phyloP scores from a whole-genome alignment of 2,888 invertebrate species.

The Lissonota sp. region DNA sequence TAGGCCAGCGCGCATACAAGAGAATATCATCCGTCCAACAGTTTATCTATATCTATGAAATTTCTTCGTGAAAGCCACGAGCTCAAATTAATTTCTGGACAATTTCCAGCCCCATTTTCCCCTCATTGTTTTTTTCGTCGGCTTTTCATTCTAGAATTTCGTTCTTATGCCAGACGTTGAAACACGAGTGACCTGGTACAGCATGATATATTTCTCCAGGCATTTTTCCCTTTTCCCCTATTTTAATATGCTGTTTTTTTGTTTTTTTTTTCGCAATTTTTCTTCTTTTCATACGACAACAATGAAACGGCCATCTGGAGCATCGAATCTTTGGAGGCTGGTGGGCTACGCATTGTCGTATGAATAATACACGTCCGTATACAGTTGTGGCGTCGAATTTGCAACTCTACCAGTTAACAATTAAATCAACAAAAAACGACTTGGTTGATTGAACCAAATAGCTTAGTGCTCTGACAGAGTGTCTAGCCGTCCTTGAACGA shows the following conservation, averaged over 20 bases:
- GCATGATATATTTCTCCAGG: neutral
- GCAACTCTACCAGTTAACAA: too few species aligned
- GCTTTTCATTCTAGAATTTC: neutral
- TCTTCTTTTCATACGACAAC: neutral
- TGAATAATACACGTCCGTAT: too few species aligned
- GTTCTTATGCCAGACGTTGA: neutral
- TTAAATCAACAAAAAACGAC: too few species aligned
- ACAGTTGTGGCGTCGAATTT: too few species aligned
- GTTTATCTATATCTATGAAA: neutral
- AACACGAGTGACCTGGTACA: neutral
- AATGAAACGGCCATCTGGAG: conserved; percentile 41
- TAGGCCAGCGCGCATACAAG: neutral
- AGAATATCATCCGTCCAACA: too few species aligned
- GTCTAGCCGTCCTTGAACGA: too few species aligned
- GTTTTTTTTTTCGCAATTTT: neutral
- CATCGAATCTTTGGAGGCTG: conserved; percentile 29
- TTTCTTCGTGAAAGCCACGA: conserved; percentile 1
- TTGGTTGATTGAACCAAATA: too few species aligned
- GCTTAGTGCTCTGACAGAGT: too few species aligned
- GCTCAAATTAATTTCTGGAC: neutral
- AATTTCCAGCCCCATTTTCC: neutral
- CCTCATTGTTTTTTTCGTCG: neutral
- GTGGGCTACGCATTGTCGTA: conserved; percentile 33
- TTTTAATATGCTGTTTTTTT: neutral
- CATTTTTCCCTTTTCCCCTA: neutral